Base-by-base conservation (phyloP, 2,888 invertebrate genomes). In the Drosophila mayaguana region DNA sequence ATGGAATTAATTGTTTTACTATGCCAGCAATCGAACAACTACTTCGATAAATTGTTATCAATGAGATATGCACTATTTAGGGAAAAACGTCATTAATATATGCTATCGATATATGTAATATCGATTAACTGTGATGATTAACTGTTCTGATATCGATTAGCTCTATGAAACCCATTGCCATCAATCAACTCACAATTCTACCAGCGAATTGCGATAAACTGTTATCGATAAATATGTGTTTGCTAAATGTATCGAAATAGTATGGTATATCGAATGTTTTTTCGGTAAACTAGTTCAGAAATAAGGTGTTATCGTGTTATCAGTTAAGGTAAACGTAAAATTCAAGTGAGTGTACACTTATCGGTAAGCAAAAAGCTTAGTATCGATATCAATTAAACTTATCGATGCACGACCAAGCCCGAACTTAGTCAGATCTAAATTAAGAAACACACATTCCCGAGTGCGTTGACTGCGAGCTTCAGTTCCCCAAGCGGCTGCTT, bases 401-500 rank as follows among this genome's bases (percentile, higher is more conserved):
- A 60, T 56, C 43, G 65, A 61, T 56, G 56, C 11, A 18, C 11
- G 3, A 4, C 6, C 12, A 8, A 14, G 20, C 14, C 2, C 25
- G 3, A 22, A n/a, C 7, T 32, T n/a, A 54, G 36, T 43, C 25
- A 11, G 28, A 46, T 25, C 79, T 76, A 64, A 62, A 61, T 64
- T 75, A 74, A 76, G 69, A 48, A 22, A 22, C 34, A 48, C 43
- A 45, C 25, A 46, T 62, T 55, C 38, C 22, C 62, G 75, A 51
- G 70, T 79, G 70, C 75, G 79, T 76, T 76, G 76, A 76, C 76
- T 79, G 79, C 46, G 55, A 56, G 45, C 67, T 22, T 64, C 65
- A 75, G 63, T 84, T 76, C 72, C n/a, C n/a, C n/a, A n/a, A n/a
- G 80, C 55, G 68, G 72, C 75, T 67, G 69, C 73, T 34, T 53